Evolutionary conservation across 2,113 vertebrate genomes (phyloP).

Genomic region (Scomber scombrus): DNA sequence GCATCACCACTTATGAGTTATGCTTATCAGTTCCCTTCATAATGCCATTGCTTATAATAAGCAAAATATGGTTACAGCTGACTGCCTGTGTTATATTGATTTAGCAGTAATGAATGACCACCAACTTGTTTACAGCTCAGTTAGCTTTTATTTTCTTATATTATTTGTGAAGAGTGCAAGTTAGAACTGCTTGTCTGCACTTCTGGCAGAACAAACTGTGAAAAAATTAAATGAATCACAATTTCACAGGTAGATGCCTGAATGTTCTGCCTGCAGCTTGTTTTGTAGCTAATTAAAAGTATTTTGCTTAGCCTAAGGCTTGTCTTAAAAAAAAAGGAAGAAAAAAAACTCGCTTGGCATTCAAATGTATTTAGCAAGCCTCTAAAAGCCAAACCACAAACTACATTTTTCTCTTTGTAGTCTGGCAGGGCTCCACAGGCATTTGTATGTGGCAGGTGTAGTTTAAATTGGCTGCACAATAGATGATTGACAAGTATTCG

Average conservation of each 20-base stretch:
- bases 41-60: background rate
- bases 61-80: background rate
- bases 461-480: background rate
- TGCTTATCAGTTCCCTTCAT: background rate
- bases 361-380: background rate
- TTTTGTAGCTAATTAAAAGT: background rate
- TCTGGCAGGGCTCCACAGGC: background rate
- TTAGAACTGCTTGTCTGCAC: background rate
- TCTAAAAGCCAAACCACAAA: conserved; percentile 7
- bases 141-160: background rate
- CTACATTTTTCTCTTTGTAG: background rate
- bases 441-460: background rate
- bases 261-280: background rate
- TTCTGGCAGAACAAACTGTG: background rate
- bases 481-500: conserved; percentile 9
- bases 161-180: background rate
- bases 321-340: background rate
- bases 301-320: background rate
- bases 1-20: conserved; percentile 39
- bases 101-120: background rate
- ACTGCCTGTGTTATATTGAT: background rate
- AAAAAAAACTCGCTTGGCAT: background rate
- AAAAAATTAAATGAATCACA: background rate
- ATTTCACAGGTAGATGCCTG: background rate
- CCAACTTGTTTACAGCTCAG: background rate